Conservation (phyloP, 1,140 invertebrate genomes). For the Venturia canescens region DNA sequence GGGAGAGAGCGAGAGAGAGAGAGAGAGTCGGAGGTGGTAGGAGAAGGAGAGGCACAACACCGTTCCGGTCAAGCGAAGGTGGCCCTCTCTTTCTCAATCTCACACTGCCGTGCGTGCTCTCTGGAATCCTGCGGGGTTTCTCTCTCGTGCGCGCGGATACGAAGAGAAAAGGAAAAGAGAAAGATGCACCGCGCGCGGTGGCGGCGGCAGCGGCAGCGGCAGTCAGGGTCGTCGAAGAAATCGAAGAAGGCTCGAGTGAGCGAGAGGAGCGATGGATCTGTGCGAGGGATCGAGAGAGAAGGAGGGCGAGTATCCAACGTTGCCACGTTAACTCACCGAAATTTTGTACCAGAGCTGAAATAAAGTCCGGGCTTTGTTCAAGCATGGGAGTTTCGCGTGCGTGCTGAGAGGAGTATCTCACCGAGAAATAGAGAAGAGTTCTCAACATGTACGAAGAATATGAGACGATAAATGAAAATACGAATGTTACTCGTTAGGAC, state of each 20-base stretch:
- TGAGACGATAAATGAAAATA: too few relatives aligned
- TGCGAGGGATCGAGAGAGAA: constrained; percentile 46
- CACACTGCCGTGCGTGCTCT: background rate
- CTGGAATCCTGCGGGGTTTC: background rate
- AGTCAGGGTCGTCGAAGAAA: constrained; percentile 26
- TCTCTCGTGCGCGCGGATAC: constrained; percentile 39
- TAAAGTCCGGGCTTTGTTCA: constrained; percentile 63
- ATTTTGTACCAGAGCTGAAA: constrained; percentile 64
- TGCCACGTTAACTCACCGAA: constrained; percentile 69
- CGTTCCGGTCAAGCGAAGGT: constrained; percentile 58
- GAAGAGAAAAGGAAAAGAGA: constrained; percentile 45
- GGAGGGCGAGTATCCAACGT: constrained; percentile 59
- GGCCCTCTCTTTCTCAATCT: constrained; percentile 48
- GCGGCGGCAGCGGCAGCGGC: background rate
- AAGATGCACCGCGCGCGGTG: constrained; percentile 36
- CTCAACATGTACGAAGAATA: background rate
- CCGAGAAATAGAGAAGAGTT: background rate
- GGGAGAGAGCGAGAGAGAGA: constrained; percentile 34
- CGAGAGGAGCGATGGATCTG: constrained; percentile 31
- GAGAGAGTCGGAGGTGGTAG: background rate
- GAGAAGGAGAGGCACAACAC: constrained; percentile 49
- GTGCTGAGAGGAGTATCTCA: background rate
- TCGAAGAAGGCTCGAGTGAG: constrained; percentile 37
- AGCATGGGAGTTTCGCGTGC: background rate
- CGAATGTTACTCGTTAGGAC: too few relatives aligned